Percentiles rank a stretch among this genome's conserved stretches.
Evolutionary conservation across 2,113 vertebrate species (phyloP).

Genomic region (Pachycephala philippinensis): DNA sequence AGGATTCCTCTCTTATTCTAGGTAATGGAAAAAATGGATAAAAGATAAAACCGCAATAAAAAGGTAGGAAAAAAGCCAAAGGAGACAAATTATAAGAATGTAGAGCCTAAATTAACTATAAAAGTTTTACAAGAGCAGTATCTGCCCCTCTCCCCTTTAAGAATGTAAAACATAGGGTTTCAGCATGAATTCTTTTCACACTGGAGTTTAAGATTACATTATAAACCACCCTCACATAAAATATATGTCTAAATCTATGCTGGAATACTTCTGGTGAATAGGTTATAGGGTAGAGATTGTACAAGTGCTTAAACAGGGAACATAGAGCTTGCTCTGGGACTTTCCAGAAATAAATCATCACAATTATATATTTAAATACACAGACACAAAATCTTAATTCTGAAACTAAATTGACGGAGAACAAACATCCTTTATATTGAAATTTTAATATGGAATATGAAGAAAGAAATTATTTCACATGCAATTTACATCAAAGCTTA

Average conservation of each 20-base stretch:
- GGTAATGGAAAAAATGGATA: neutral
- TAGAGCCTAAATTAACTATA: neutral
- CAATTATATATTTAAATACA: neutral
- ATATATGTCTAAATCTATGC: neutral
- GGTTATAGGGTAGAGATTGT: neutral
- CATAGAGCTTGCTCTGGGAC: neutral
- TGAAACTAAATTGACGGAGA: neutral
- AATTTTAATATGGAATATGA: neutral
- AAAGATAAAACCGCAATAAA: neutral
- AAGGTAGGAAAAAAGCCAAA: neutral
- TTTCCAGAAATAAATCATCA: neutral
- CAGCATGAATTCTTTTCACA: neutral
- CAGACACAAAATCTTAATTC: neutral
- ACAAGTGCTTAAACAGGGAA: neutral
- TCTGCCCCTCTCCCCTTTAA: neutral
- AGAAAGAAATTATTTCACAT: neutral
- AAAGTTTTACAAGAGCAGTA: neutral
- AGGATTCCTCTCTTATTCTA: neutral
- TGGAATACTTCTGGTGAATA: neutral
- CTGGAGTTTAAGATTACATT: neutral
- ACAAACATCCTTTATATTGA: neutral
- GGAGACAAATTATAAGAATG: neutral
- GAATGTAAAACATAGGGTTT: neutral
- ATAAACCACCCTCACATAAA: neutral
- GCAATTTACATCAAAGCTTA: neutral